A percentile compares a stretch with the other conserved stretches of the same genome.
These are phyloP conservation scores for Scolopax rusticola DNA, from an alignment of 2,797 vertebrate genomes.

Conservation along the genomic window DNA sequence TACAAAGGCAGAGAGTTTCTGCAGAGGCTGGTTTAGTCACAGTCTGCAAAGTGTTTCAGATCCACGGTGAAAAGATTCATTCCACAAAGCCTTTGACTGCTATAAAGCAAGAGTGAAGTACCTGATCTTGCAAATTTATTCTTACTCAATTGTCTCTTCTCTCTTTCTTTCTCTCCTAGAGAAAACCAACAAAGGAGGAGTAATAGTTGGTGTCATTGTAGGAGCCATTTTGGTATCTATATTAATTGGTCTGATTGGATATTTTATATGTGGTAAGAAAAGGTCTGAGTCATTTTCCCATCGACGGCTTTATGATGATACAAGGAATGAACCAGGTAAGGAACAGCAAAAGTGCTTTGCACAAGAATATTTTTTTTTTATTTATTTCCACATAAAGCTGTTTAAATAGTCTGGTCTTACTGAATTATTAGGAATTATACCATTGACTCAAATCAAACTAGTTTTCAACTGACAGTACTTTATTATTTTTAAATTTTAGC, in stretches of 20 bases:
- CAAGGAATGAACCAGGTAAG: constrained; percentile 87
- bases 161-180: constrained; percentile 38
- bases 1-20: not conserved
- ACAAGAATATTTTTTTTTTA: not conserved
- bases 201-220: constrained; percentile 78
- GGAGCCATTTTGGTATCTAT: constrained; percentile 79
- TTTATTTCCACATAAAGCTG: not conserved
- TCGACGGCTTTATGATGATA: constrained; percentile 88
- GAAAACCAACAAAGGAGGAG: constrained; percentile 28
- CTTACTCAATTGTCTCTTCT: not conserved
- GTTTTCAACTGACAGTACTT: not conserved
- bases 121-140: not conserved
- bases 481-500: not conserved
- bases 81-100: not conserved
- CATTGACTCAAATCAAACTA: not conserved
- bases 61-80: not conserved
- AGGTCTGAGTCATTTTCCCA: constrained; percentile 84
- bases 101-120: not conserved
- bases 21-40: not conserved
- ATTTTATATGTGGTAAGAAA: constrained; percentile 80
- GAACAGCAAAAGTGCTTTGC: not conserved
- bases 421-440: not conserved
- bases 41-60: not conserved
- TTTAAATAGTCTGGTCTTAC: not conserved
- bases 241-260: constrained; percentile 81